Percentiles rank a stretch among this genome's conserved stretches.
phyloP scores from a whole-genome alignment of 2,113 vertebrate genomes.

The Chaetorhynchus papuensis region DNA sequence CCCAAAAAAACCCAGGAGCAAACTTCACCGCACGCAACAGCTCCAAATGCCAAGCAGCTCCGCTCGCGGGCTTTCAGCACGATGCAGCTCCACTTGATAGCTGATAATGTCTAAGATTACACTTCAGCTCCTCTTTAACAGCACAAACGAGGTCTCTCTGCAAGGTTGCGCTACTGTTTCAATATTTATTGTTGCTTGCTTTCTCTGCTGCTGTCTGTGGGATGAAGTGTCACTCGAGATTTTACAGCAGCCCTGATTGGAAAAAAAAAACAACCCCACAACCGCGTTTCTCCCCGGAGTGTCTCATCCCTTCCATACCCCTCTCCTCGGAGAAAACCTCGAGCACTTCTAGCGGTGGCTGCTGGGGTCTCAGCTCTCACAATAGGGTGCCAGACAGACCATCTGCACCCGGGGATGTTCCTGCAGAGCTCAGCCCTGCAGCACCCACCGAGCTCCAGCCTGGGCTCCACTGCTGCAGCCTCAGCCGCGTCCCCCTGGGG shows the following conservation, averaged over 20 bases:
- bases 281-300: background rate
- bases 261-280: background rate
- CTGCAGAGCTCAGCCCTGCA: background rate
- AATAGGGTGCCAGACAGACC: constrained; percentile 55
- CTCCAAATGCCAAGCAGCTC: background rate
- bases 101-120: background rate
- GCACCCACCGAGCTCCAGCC: background rate
- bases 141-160: background rate
- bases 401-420: constrained; percentile 26
- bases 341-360: constrained; percentile 43
- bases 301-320: background rate
- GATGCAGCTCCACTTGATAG: background rate
- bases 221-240: constrained; percentile 9
- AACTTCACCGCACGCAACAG: background rate
- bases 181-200: constrained; percentile 15
- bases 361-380: constrained; percentile 40
- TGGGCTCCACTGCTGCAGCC: background rate
- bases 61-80: background rate
- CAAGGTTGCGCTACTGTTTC: constrained; percentile 6
- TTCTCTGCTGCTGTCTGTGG: background rate
- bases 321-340: background rate
- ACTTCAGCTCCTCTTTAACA: background rate
- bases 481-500: background rate
- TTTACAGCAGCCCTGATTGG: background rate
- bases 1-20: background rate